Conservation (phyloP, 2,888 invertebrate species). For the Nymphalis c-album region DNA sequence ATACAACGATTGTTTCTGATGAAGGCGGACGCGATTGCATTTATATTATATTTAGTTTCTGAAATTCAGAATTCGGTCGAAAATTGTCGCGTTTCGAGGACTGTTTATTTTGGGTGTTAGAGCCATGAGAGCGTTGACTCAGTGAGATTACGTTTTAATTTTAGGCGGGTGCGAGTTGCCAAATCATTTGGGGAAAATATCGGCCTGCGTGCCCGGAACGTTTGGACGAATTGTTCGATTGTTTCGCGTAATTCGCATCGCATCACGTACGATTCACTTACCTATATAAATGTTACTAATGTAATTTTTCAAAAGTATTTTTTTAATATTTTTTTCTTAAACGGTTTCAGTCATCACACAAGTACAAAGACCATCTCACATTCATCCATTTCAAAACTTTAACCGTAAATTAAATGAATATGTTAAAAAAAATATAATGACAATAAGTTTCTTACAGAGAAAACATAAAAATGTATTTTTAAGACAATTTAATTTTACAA, state of each 20-base stretch:
- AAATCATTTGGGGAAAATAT: constrained; percentile 75
- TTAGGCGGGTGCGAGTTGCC: constrained; percentile 78
- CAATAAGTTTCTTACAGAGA: too few species aligned
- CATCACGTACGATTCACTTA: constrained; percentile 8
- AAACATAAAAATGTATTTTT: too few species aligned
- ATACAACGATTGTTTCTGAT: constrained; percentile 7
- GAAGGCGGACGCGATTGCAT: constrained; percentile 15
- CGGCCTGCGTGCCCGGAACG: constrained; percentile 54
- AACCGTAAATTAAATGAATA: too few species aligned
- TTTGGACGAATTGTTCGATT: constrained; percentile 55
- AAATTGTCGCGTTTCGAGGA: constrained; percentile 65
- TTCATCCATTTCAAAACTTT: too few species aligned
- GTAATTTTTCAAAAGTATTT: background rate
- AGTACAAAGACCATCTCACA: too few species aligned
- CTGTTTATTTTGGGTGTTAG: constrained; percentile 73
- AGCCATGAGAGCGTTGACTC: constrained; percentile 77
- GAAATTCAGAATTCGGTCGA: constrained; percentile 59
- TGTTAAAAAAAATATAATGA: too few species aligned
- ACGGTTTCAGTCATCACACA: too few species aligned
- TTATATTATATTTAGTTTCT: constrained; percentile 46
- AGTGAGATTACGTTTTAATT: constrained; percentile 79
- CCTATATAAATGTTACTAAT: background rate
- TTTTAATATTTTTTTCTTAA: background rate
- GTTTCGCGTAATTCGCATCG: constrained; percentile 29
- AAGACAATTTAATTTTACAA: too few species aligned